Evolutionary conservation across 1,140 invertebrate genomes (phyloP).

Genomic region (Drosophila navojoa): DNA sequence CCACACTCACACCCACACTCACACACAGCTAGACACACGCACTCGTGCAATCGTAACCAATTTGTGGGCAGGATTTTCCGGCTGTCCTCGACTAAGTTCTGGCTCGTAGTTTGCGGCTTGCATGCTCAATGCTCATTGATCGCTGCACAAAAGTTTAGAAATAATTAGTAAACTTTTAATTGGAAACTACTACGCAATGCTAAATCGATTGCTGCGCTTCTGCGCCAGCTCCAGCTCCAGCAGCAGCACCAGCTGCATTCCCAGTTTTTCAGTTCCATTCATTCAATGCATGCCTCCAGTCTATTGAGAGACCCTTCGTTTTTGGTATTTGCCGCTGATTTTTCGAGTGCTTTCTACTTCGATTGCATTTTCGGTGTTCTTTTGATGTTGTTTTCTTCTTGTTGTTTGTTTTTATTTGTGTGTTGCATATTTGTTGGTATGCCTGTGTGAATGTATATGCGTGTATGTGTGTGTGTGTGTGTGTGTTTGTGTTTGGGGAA

Average conservation of each 20-base stretch:
- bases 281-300: constrained; percentile 18
- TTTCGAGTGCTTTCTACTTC: constrained; percentile 76
- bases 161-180: constrained; percentile 83
- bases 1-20: constrained; percentile 2
- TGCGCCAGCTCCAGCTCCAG: neutral
- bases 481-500: constrained; percentile 35
- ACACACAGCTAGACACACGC: constrained; percentile 21
- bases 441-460: constrained; percentile 5
- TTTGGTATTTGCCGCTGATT: constrained; percentile 77
- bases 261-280: constrained; percentile 3
- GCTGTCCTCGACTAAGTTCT: constrained; percentile 28
- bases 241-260: constrained; percentile 10
- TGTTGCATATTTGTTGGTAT: neutral
- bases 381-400: constrained; percentile 56
- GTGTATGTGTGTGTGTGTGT: neutral
- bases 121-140: constrained; percentile 79
- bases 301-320: constrained; percentile 71
- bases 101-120: constrained; percentile 47
- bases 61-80: constrained; percentile 65
- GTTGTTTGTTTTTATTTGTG: constrained; percentile 5
- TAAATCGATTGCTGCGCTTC: constrained; percentile 65
- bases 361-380: constrained; percentile 67
- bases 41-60: constrained; percentile 68
- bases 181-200: constrained; percentile 78
- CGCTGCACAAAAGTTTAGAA: constrained; percentile 79